phyloP scores from a whole-genome alignment of 2,113 vertebrate species.

The Catharus bicknelli region DNA sequence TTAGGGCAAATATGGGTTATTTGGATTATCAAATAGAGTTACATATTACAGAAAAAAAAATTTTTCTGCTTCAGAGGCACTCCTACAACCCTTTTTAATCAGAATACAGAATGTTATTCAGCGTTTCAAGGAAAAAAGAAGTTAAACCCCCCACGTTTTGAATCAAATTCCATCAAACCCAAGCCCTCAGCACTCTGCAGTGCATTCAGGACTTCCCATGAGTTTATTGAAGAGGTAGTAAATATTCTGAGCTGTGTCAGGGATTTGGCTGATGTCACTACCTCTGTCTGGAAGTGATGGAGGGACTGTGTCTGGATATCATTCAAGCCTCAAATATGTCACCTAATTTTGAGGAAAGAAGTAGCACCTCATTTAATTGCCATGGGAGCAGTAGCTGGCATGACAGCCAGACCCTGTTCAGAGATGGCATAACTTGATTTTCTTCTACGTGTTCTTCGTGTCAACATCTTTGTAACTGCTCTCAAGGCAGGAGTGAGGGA shows the following conservation, averaged over 20 bases:
- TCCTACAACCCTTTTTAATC: background rate
- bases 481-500: background rate
- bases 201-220: background rate
- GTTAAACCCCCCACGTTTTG: background rate
- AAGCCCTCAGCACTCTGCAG: background rate
- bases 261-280: background rate
- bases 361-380: background rate
- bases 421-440: background rate
- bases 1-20: background rate
- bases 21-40: background rate
- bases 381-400: background rate
- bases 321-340: background rate
- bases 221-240: background rate
- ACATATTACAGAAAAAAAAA: background rate
- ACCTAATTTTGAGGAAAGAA: slow-evolving; percentile 1
- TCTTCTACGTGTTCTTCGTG: background rate
- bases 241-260: background rate
- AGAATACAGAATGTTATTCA: background rate
- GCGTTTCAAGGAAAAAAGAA: background rate
- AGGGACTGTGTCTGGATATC: background rate
- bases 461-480: slow-evolving; percentile 17
- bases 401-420: background rate
- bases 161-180: background rate
- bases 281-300: background rate
- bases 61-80: background rate